Percentiles rank a stretch among this genome's conserved stretches.
These are phyloP conservation scores for Lynx canadensis DNA, from an alignment of 2,113 vertebrate species.

Conservation along the genomic window DNA sequence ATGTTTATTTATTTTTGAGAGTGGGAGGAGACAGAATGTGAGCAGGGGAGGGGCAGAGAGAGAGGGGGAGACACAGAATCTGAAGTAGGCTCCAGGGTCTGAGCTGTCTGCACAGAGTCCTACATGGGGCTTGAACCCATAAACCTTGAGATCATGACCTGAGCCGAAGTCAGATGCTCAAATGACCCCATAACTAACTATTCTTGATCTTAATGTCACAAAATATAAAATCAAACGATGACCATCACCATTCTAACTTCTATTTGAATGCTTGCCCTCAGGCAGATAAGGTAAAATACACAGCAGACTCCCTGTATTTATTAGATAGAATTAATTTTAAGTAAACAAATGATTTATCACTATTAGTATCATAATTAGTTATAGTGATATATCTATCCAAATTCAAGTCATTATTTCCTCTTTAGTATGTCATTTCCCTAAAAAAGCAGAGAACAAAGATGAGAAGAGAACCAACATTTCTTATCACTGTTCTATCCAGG, in stretches of 20 bases:
- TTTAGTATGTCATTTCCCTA: neutral
- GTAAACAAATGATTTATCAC: neutral
- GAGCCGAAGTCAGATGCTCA: too few relatives aligned
- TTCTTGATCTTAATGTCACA: neutral
- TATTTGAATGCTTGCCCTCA: neutral
- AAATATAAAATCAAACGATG: neutral
- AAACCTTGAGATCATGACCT: too few relatives aligned
- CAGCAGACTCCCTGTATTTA: neutral
- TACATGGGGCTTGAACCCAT: too few relatives aligned
- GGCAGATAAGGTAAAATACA: neutral
- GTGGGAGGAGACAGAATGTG: too few relatives aligned
- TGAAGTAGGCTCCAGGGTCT: too few relatives aligned
- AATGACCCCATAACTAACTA: neutral
- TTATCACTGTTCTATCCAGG: neutral
- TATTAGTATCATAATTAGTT: neutral
- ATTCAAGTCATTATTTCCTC: neutral
- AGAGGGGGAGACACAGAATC: too few relatives aligned
- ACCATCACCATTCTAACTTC: neutral
- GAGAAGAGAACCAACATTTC: neutral
- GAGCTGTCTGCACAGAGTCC: too few relatives aligned
- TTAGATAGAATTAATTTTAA: slow-evolving; percentile 37
- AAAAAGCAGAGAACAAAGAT: neutral
- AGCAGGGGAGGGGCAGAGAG: too few relatives aligned
- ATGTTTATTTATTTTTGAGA: too few relatives aligned
- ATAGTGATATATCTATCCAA: neutral